Evolutionary conservation across 2,888 invertebrate genomes (phyloP).

Genomic region (Andrena camellia): DNA sequence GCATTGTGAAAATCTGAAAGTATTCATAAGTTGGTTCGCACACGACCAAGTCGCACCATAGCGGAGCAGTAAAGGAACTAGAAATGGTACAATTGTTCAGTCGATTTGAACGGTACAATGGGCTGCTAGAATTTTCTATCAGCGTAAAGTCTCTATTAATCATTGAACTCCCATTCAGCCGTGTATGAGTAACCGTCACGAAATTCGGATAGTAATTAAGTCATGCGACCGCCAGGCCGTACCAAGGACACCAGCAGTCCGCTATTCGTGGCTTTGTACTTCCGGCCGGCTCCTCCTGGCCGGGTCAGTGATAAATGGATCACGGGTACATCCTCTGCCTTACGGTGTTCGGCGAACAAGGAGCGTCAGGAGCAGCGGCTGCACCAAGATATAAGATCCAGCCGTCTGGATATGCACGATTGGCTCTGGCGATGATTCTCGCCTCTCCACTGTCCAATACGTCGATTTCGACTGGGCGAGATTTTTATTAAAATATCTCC

Average conservation of each 20-base stretch:
- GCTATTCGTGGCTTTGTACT: slow-evolving; percentile 73
- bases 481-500: slow-evolving; percentile 39
- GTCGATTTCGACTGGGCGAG: slow-evolving; percentile 31
- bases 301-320: slow-evolving; percentile 80
- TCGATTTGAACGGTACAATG: background rate
- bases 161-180: slow-evolving; percentile 29
- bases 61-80: no score
- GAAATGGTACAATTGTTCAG: background rate
- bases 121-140: slow-evolving; percentile 15
- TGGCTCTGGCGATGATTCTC: slow-evolving; percentile 24
- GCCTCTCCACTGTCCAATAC: slow-evolving; percentile 17
- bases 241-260: slow-evolving; percentile 57
- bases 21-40: no score
- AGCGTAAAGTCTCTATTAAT: slow-evolving; percentile 29
- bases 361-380: slow-evolving; percentile 70
- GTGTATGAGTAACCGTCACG: slow-evolving; percentile 25
- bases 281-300: slow-evolving; percentile 73
- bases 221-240: slow-evolving; percentile 30
- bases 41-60: no score
- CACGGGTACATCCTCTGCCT: slow-evolving; percentile 66
- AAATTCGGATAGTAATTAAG: slow-evolving; percentile 64
- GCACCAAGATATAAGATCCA: slow-evolving; percentile 71
- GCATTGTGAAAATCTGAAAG: no score
- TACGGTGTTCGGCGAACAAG: slow-evolving; percentile 64
- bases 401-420: slow-evolving; percentile 54